These are phyloP conservation scores for Zingel zingel DNA, from an alignment of 2,113 vertebrate species.

Conservation along the genomic window DNA sequence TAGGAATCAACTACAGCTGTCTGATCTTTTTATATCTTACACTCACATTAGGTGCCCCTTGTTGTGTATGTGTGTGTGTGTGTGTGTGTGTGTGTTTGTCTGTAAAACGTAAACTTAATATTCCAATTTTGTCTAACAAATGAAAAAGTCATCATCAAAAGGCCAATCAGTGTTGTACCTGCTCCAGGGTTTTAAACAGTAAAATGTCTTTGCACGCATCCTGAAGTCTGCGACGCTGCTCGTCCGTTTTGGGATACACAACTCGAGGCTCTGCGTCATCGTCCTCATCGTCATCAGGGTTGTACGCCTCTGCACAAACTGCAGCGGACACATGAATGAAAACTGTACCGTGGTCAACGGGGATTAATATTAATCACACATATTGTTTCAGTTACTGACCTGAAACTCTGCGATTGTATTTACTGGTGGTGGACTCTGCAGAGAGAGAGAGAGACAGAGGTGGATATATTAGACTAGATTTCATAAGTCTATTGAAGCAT, in stretches of 20 bases:
- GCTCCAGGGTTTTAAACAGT: slow-evolving; percentile 95
- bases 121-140: background rate
- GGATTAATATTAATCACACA: background rate
- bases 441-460: slow-evolving; percentile 42
- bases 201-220: slow-evolving; percentile 95
- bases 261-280: slow-evolving; percentile 90
- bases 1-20: too few relatives aligned
- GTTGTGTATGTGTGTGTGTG: background rate
- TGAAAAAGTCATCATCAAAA: background rate
- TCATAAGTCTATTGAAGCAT: background rate
- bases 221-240: slow-evolving; percentile 92
- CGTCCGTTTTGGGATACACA: slow-evolving; percentile 93
- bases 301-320: slow-evolving; percentile 96
- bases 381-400: slow-evolving; percentile 80
- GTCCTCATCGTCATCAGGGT: slow-evolving; percentile 93
- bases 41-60: background rate
- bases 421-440: slow-evolving; percentile 86
- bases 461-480: background rate
- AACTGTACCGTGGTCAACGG: background rate
- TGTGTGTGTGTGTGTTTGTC: background rate
- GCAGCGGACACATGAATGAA: slow-evolving; percentile 13
- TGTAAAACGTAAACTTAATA: background rate
- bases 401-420: slow-evolving; percentile 92
- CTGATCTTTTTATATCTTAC: background rate
- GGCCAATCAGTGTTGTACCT: slow-evolving; percentile 80